These are phyloP conservation scores for Parauchenoglanis ngamensis DNA, from an alignment of 2,797 vertebrate species.

Conservation along the genomic window DNA sequence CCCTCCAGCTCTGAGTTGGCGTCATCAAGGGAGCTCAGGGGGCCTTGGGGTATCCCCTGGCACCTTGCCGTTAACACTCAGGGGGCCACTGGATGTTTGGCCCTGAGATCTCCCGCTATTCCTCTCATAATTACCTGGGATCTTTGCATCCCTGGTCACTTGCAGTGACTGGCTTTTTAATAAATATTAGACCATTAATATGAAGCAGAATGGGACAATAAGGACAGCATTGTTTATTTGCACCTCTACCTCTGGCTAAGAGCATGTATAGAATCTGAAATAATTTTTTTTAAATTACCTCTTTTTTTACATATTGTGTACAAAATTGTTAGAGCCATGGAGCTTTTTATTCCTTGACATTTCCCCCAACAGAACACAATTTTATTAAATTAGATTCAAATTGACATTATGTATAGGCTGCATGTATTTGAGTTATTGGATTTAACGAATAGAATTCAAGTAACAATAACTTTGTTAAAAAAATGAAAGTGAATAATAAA, in stretches of 20 bases:
- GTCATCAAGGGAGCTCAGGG: conserved; percentile 74
- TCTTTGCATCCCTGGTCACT: conserved; percentile 55
- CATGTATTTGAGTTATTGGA: background rate
- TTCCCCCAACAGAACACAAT: too few relatives aligned
- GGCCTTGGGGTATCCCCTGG: conserved; percentile 62
- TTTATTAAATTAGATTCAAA: background rate
- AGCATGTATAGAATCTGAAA: background rate
- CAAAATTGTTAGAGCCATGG: background rate
- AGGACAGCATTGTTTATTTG: conserved; percentile 60
- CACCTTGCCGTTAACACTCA: conserved; percentile 66
- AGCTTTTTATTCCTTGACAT: background rate
- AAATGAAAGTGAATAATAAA: background rate
- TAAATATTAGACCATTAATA: background rate
- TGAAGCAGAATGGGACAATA: conserved; percentile 40
- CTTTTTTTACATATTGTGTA: background rate
- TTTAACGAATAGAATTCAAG: background rate
- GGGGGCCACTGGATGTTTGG: conserved; percentile 62
- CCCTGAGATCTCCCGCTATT: conserved; percentile 22
- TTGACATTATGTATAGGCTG: background rate
- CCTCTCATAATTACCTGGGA: conserved; percentile 47
- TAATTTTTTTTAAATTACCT: background rate
- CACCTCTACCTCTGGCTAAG: conserved; percentile 54
- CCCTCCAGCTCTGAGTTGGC: conserved; percentile 65
- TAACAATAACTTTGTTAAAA: background rate
- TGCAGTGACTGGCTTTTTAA: conserved; percentile 59